phyloP scores from a whole-genome alignment of 2,888 invertebrate genomes.

The Clanis bilineata region DNA sequence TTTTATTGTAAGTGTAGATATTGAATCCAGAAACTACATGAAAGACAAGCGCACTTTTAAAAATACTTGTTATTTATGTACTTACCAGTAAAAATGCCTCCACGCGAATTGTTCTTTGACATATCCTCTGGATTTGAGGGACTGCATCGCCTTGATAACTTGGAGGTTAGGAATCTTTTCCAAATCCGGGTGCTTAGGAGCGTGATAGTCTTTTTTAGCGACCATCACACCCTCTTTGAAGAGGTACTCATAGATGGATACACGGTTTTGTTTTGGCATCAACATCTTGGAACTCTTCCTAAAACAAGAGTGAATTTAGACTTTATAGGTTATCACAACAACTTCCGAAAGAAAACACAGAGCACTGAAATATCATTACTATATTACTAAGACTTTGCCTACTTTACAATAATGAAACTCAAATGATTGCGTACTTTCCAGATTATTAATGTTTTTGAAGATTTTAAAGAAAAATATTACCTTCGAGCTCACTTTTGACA shows the following conservation, averaged over 20 bases:
- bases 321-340: constrained; percentile 45
- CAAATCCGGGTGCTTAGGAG: constrained; percentile 98
- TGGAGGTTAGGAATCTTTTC: constrained; percentile 98
- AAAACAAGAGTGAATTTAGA: constrained; percentile 52
- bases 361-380: not conserved
- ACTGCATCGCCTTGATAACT: constrained; percentile 99
- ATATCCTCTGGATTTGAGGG: constrained; percentile 96
- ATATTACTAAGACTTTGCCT: not conserved
- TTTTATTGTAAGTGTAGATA: not conserved
- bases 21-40: not conserved
- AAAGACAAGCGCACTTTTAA: too few relatives aligned
- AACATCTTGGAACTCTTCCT: constrained; percentile 92
- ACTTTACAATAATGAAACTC: not conserved
- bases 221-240: constrained; percentile 99
- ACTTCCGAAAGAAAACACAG: constrained; percentile 6
- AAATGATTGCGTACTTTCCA: not conserved
- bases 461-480: constrained; percentile 14
- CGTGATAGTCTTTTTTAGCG: constrained; percentile 99
- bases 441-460: constrained; percentile 8
- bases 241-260: constrained; percentile 97
- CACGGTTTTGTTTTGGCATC: constrained; percentile 99
- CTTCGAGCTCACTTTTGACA: constrained; percentile 20
- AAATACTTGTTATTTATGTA: constrained; percentile 14
- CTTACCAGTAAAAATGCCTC: constrained; percentile 99
- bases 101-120: constrained; percentile 99